phyloP scores from a whole-genome alignment of 2,888 invertebrate species.

The Cosmopolites sordidus region DNA sequence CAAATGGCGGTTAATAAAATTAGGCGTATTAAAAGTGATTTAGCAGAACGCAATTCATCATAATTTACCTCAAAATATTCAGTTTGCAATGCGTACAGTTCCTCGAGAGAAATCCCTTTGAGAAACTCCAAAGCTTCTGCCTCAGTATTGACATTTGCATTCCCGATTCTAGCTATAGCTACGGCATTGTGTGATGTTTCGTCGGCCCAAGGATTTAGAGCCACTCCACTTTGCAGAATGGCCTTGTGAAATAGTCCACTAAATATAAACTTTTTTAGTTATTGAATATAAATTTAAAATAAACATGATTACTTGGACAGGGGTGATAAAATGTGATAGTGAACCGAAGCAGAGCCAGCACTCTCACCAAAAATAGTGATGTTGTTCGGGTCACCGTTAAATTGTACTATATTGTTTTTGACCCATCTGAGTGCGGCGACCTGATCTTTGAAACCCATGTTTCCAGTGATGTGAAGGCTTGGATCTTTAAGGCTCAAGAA shows the following conservation, averaged over 20 bases:
- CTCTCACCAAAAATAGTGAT: slow-evolving; percentile 55
- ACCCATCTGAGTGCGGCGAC: slow-evolving; percentile 53
- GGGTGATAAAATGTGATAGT: slow-evolving; percentile 51
- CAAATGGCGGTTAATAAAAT: too few species aligned
- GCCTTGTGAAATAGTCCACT: slow-evolving; percentile 43
- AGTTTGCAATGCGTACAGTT: slow-evolving; percentile 42
- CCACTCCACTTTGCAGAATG: slow-evolving; percentile 39
- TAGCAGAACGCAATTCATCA: too few species aligned
- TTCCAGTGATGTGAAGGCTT: slow-evolving; percentile 51
- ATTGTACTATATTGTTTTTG: slow-evolving; percentile 49
- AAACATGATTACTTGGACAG: slow-evolving; percentile 38
- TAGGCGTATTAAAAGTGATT: too few species aligned
- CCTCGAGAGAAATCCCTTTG: slow-evolving; percentile 39
- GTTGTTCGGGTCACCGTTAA: slow-evolving; percentile 53
- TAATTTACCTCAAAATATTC: slow-evolving; percentile 17
- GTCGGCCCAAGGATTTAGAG: slow-evolving; percentile 36
- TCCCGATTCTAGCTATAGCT: slow-evolving; percentile 30
- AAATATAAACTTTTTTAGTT: not conserved
- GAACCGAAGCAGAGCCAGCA: slow-evolving; percentile 51
- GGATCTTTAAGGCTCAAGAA: slow-evolving; percentile 51
- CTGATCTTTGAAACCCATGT: slow-evolving; percentile 55
- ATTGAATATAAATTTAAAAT: too few species aligned
- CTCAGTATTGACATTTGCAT: slow-evolving; percentile 33
- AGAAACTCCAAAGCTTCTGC: slow-evolving; percentile 44
- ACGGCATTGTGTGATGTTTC: slow-evolving; percentile 31